These are phyloP conservation scores for Allophyes oxyacanthae DNA, from an alignment of 2,888 invertebrate genomes.

Conservation along the genomic window DNA sequence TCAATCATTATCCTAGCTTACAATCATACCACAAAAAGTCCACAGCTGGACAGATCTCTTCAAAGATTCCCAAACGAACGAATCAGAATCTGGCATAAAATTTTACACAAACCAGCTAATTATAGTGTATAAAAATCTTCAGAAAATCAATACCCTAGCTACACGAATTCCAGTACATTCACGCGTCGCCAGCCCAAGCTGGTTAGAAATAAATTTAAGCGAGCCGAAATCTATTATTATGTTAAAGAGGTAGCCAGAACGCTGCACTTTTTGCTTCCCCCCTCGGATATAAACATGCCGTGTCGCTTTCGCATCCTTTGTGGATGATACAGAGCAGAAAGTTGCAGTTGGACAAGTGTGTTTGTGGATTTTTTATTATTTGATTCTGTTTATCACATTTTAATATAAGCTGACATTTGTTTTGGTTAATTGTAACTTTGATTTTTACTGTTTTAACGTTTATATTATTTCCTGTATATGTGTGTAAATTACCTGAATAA, in stretches of 20 bases:
- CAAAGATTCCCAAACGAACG: no score
- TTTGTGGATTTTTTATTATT: background rate
- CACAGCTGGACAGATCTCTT: no score
- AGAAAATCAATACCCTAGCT: constrained; percentile 19
- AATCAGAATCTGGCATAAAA: no score
- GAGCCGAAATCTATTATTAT: constrained; percentile 83
- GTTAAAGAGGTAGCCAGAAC: constrained; percentile 77
- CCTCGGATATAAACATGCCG: constrained; percentile 78
- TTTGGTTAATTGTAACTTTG: no score
- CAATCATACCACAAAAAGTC: no score
- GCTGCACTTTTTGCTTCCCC: constrained; percentile 77
- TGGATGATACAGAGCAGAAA: constrained; percentile 49
- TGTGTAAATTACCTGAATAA: no score
- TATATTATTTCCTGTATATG: no score
- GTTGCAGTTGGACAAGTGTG: constrained; percentile 26
- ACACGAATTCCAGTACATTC: constrained; percentile 44
- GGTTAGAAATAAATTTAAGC: constrained; percentile 76
- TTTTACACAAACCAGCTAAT: background rate
- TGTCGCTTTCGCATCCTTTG: constrained; percentile 67
- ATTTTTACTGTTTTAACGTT: no score
- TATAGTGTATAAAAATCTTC: no score
- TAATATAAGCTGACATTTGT: no score
- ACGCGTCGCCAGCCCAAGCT: constrained; percentile 53
- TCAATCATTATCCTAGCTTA: no score
- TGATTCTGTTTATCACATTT: no score